Base-by-base conservation (phyloP, 2,113 vertebrate genomes). In the Aepyceros melampus region DNA sequence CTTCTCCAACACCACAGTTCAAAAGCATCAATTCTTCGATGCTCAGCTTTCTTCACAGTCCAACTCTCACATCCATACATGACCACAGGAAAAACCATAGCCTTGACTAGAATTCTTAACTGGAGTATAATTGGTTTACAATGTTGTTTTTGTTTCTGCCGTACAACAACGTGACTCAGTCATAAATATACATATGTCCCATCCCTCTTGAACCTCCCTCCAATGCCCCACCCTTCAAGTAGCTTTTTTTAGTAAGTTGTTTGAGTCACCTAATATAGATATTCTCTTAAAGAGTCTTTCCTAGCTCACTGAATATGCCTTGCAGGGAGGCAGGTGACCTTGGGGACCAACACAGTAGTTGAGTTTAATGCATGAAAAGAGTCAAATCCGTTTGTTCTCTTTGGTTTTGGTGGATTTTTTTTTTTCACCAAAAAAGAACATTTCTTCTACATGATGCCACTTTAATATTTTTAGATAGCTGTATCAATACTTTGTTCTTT, bases 381-480 rank as follows among this genome's bases (percentile, higher is more conserved):
- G 4, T 40, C 29, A 53, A 13, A 60, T 91, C 16, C 43, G 0
- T 45, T 60, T 78, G 7, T 94, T 91, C 31, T 4, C 17, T 91
- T 97, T 91, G 31, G 49, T 76, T 36, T 51, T 62, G 43, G 2
- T 84, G 29, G n/a, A n/a, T 29, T 19, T 8, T 9, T 76, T 25
- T 74, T 33, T 83, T 25, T 1, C 1, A 31, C 5, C 2, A 7
- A 33, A 71, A 76, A 60, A 92, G 55, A 86, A 62, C 13, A 87
- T 21, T 14, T 78, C 23, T 84, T 93, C 40, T 64, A 27, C 21
- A 40, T 89, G 31, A 55, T 67, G 21, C 23, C 8, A 40, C 45
- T 58, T 94, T 64, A 96, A 58, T 93, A 97, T 97, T 93, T 96
- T 89, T 94, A 87, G 71, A 84, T 2, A 43, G 76, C 36, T 94